Conservation (phyloP, 1,140 invertebrate genomes). For the Papilio aristodemus region DNA sequence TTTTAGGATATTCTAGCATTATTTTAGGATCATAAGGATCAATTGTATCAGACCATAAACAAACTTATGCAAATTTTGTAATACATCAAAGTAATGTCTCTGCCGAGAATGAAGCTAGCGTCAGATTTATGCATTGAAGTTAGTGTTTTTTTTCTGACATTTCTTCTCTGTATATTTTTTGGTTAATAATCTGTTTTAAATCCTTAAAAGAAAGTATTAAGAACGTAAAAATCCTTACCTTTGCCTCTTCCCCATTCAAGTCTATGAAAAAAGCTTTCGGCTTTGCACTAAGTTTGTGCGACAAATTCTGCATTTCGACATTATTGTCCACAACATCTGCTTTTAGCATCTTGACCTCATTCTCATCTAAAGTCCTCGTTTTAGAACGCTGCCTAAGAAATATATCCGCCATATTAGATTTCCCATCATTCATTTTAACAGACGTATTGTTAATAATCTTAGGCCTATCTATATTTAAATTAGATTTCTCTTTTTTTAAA, state of each 20-base stretch:
- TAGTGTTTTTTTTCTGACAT: too few relatives aligned
- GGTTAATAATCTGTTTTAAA: neutral
- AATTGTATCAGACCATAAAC: too few relatives aligned
- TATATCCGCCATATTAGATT: conserved; percentile 30
- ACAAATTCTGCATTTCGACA: conserved; percentile 58
- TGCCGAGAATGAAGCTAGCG: too few relatives aligned
- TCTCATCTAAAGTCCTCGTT: conserved; percentile 70
- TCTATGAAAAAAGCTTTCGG: conserved; percentile 73
- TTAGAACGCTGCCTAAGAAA: conserved; percentile 53
- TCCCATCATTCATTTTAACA: conserved; percentile 20
- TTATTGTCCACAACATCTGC: conserved; percentile 63
- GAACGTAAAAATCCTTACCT: conserved; percentile 38
- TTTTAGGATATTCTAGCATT: too few relatives aligned
- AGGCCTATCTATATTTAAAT: conserved; percentile 26
- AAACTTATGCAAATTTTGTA: too few relatives aligned
- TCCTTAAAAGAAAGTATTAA: too few relatives aligned
- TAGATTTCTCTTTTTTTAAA: conserved; percentile 43
- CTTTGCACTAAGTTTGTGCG: conserved; percentile 56
- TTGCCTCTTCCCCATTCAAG: conserved; percentile 48
- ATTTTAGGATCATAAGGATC: too few relatives aligned
- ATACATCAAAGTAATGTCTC: too few relatives aligned
- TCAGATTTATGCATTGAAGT: too few relatives aligned
- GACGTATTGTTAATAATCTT: neutral
- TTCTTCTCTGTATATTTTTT: neutral
- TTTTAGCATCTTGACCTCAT: conserved; percentile 70